A percentile compares a stretch with the other conserved stretches of the same genome.
phyloP scores from a whole-genome alignment of 2,797 vertebrate genomes.

The Yasuhikotakia modesta region DNA sequence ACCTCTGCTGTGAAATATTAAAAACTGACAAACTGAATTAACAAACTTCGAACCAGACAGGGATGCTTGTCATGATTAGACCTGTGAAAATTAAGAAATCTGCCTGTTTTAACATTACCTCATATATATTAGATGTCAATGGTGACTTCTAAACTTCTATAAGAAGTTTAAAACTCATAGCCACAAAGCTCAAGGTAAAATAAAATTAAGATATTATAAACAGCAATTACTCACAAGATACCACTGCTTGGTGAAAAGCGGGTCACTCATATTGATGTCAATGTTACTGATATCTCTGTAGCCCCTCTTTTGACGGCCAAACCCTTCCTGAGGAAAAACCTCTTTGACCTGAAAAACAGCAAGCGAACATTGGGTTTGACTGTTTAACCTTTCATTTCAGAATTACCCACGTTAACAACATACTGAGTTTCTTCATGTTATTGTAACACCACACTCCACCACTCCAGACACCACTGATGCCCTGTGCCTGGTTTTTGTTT shows the following conservation, averaged over 20 bases:
- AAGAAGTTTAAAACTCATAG: conserved; percentile 55
- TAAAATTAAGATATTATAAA: conserved; percentile 49
- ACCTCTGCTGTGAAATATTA: conserved; percentile 50
- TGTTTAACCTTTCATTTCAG: too few relatives aligned
- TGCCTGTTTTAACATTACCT: not conserved
- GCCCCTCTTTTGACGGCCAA: conserved; percentile 90
- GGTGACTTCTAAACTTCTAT: not conserved
- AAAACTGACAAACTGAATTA: conserved; percentile 63
- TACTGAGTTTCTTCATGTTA: too few relatives aligned
- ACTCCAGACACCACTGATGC: too few relatives aligned
- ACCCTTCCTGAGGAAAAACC: conserved; percentile 89
- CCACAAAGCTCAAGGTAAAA: conserved; percentile 67
- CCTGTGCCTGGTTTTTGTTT: too few relatives aligned
- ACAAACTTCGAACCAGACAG: conserved; percentile 60
- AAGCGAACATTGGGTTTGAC: not conserved
- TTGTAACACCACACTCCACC: too few relatives aligned
- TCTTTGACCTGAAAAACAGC: conserved; percentile 83
- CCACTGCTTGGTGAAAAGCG: conserved; percentile 97
- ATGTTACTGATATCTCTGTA: conserved; percentile 92
- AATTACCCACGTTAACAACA: too few relatives aligned
- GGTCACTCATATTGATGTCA: conserved; percentile 95
- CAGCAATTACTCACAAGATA: conserved; percentile 89
- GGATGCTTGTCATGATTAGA: conserved; percentile 55
- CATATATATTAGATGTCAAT: too few relatives aligned
- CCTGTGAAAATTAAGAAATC: conserved; percentile 33